These are phyloP conservation scores for Drosophila nebulosa DNA, from an alignment of 1,140 invertebrate genomes.

Conservation along the genomic window DNA sequence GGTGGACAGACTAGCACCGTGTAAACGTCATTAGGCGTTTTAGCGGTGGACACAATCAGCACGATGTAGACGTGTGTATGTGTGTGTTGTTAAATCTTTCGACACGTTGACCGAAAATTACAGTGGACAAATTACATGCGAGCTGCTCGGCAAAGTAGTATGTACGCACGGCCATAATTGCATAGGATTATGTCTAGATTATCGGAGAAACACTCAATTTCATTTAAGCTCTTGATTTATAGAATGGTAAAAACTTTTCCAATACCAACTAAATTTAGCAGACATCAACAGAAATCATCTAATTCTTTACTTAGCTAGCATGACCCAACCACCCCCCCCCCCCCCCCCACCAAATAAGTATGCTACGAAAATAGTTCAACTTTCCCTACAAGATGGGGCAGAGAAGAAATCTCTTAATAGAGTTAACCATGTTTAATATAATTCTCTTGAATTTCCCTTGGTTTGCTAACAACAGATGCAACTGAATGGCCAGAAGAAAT, in stretches of 20 bases:
- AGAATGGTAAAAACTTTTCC: background rate
- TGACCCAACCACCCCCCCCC: too few species aligned
- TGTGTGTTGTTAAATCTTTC: conserved; percentile 34
- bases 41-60: conserved; percentile 26
- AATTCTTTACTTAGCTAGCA: too few species aligned
- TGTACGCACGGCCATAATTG: background rate
- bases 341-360: too few species aligned
- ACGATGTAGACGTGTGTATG: conserved; percentile 31
- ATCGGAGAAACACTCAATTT: background rate
- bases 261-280: background rate
- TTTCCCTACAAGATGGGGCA: too few species aligned
- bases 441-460: background rate
- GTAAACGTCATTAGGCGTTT: conserved; percentile 77
- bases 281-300: too few species aligned
- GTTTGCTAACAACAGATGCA: background rate
- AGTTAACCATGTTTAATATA: background rate
- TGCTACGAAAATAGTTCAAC: too few species aligned
- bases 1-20: conserved; percentile 32
- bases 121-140: conserved; percentile 30
- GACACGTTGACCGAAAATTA: conserved; percentile 43
- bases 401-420: too few species aligned
- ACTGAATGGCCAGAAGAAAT: background rate
- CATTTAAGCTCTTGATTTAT: background rate
- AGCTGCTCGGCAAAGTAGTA: background rate
- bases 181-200: background rate